phyloP scores from a whole-genome alignment of 2,113 vertebrate genomes.

The Limanda limanda region DNA sequence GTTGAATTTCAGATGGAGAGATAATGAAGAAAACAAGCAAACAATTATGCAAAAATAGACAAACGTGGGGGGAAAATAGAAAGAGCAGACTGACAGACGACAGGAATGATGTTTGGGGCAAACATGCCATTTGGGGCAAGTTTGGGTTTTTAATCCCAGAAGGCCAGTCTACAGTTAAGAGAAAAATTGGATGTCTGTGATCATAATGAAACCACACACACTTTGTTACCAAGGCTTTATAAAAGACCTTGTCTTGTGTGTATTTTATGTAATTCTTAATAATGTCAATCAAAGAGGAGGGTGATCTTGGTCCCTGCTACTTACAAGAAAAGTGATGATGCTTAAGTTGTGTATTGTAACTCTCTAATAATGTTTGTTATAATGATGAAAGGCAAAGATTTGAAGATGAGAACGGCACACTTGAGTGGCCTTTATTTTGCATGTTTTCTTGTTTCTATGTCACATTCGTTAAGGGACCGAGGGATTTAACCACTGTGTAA shows the following conservation, averaged over 20 bases:
- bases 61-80: conserved; percentile 36
- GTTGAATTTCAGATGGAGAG: conserved; percentile 80
- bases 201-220: background rate
- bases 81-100: conserved; percentile 75
- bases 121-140: conserved; percentile 1
- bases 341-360: no score
- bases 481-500: conserved; percentile 13
- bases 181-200: background rate
- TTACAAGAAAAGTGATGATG: no score
- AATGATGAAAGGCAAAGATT: background rate
- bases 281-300: background rate
- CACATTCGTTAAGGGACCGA: background rate
- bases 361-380: background rate
- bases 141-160: background rate
- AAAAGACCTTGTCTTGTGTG: background rate
- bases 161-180: background rate
- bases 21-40: conserved; percentile 82
- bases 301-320: background rate
- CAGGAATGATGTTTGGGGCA: conserved; percentile 43
- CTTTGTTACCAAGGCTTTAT: background rate
- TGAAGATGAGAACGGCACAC: background rate
- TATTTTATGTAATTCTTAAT: background rate
- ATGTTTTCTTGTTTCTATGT: background rate
- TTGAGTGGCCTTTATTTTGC: background rate
- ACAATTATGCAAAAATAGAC: conserved; percentile 82